These are phyloP conservation scores for Oscheius myriophilus DNA, from an alignment of 2,888 invertebrate species.

Conservation along the genomic window DNA sequence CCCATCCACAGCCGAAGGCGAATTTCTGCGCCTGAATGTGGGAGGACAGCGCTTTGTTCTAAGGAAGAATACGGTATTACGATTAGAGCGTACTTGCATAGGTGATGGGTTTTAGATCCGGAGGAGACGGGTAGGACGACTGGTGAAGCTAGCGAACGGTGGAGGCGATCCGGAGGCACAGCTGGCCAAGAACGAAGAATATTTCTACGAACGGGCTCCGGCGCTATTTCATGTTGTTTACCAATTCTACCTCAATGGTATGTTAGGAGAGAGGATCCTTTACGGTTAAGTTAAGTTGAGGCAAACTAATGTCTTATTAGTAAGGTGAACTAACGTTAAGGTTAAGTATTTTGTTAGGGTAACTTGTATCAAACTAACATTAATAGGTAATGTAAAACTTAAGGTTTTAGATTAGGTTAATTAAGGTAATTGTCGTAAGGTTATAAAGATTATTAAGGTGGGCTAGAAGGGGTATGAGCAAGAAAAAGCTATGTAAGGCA, in stretches of 20 bases:
- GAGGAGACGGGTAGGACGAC: conserved; percentile 9
- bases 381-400: too few relatives aligned
- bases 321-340: too few relatives aligned
- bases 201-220: conserved; percentile 65
- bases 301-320: not conserved
- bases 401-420: too few relatives aligned
- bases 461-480: too few relatives aligned
- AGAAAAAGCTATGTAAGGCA: too few relatives aligned
- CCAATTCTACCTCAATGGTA: conserved; percentile 68
- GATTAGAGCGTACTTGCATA: not conserved
- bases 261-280: too few relatives aligned
- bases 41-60: conserved; percentile 64
- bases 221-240: conserved; percentile 62
- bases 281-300: too few relatives aligned
- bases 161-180: conserved; percentile 44
- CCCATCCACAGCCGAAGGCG: conserved; percentile 39
- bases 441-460: too few relatives aligned
- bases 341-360: too few relatives aligned
- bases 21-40: conserved; percentile 58
- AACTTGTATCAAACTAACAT: too few relatives aligned
- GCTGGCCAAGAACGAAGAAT: conserved; percentile 56
- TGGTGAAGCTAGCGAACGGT: not conserved
- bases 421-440: too few relatives aligned
- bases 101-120: conserved; percentile 13
- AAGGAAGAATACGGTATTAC: conserved; percentile 52